A percentile compares a stretch with the other conserved stretches of the same genome.
These are phyloP conservation scores for Mycteria americana DNA, from an alignment of 2,797 vertebrate species.

Conservation along the genomic window DNA sequence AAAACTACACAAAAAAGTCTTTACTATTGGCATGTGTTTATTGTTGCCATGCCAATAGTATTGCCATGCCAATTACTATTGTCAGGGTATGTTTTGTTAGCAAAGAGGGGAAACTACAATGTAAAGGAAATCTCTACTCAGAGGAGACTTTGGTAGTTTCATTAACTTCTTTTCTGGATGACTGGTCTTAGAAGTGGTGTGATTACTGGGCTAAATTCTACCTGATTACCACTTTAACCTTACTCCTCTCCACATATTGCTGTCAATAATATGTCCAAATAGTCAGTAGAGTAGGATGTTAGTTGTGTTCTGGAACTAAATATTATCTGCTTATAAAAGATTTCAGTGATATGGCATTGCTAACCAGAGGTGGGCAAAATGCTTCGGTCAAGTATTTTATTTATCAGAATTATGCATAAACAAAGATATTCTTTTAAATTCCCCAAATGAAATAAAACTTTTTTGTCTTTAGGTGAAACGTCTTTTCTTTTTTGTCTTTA, in stretches of 20 bases:
- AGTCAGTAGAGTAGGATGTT: not conserved
- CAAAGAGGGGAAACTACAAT: not conserved
- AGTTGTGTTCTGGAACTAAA: not conserved
- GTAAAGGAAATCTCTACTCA: not conserved
- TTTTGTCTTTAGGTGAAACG: not conserved
- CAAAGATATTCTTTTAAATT: not conserved
- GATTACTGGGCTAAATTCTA: not conserved
- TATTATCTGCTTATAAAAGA: not conserved
- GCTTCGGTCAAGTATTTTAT: not conserved
- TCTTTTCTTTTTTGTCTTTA: not conserved
- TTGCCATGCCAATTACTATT: no score
- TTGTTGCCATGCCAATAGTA: no score
- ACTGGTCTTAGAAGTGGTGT: not conserved
- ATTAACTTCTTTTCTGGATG: not conserved
- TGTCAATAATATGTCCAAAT: not conserved
- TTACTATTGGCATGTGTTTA: not conserved
- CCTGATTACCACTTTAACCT: not conserved
- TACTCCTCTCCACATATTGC: not conserved
- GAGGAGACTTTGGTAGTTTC: not conserved
- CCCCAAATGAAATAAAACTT: not conserved
- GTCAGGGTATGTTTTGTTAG: not conserved
- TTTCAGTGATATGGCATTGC: not conserved
- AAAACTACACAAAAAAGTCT: not conserved
- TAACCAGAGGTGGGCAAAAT: not conserved
- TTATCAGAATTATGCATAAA: not conserved